phyloP scores from a whole-genome alignment of 2,113 vertebrate species.

The Archilochus colubris region DNA sequence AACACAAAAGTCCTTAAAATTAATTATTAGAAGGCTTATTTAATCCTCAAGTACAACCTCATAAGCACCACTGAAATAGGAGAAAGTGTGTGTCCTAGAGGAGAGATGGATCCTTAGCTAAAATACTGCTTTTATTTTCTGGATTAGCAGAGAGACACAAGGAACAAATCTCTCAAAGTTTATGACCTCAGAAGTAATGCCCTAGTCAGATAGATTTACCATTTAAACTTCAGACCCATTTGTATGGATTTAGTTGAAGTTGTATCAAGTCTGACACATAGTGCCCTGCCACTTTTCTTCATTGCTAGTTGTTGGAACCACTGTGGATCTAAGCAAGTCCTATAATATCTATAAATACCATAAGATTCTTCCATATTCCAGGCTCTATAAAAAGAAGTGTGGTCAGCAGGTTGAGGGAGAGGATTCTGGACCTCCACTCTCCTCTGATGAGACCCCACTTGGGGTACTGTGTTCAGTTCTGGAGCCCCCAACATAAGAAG shows the following conservation, averaged over 20 bases:
- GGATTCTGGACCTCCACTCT: background rate
- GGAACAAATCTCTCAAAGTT: background rate
- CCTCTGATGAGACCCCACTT: too few relatives aligned
- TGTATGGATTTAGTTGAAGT: background rate
- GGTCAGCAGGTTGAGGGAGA: accelerated
- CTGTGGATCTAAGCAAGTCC: background rate
- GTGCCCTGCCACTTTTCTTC: background rate
- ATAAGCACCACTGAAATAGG: background rate
- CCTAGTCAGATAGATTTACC: background rate
- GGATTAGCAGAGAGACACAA: background rate
- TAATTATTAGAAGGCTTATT: background rate
- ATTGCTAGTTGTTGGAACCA: background rate
- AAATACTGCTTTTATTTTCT: background rate
- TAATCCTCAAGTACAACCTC: background rate
- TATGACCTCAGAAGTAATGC: background rate
- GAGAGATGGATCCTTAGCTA: background rate
- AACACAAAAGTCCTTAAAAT: background rate
- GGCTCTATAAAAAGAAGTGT: accelerated
- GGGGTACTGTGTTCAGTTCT: accelerated
- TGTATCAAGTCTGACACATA: background rate
- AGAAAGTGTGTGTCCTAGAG: background rate
- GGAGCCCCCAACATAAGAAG: too few relatives aligned
- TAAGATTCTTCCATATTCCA: background rate
- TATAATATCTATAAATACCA: background rate
- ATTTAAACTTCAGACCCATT: background rate